Evolutionary conservation across 2,888 invertebrate species (phyloP).

Genomic region (Patella ulyssiponensis): DNA sequence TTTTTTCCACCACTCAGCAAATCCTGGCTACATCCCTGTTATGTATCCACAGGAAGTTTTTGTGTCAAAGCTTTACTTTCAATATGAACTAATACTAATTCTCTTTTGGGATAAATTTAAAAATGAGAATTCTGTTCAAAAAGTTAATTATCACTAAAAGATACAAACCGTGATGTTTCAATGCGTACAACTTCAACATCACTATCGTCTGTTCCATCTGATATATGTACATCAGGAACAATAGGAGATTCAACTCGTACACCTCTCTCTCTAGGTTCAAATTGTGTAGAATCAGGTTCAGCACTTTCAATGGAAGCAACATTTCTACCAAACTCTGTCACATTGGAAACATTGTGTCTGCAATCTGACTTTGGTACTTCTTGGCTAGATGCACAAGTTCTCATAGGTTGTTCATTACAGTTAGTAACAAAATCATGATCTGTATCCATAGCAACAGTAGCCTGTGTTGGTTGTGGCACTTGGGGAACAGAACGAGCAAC

Average conservation of each 20-base stretch:
- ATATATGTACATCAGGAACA: constrained; percentile 72
- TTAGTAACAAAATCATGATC: background rate
- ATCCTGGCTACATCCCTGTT: too few relatives aligned
- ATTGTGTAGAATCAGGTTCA: constrained; percentile 20
- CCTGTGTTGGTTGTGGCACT: constrained; percentile 7
- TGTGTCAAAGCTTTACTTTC: too few relatives aligned
- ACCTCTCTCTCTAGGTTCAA: constrained; percentile 24
- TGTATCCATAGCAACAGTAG: background rate
- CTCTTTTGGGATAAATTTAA: too few relatives aligned
- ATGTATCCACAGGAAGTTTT: too few relatives aligned
- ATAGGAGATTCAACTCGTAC: constrained; percentile 43
- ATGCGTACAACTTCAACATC: constrained; percentile 73
- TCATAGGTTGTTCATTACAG: constrained; percentile 2
- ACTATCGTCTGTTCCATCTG: constrained; percentile 73
- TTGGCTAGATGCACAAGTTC: background rate
- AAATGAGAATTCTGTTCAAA: background rate
- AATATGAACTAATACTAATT: too few relatives aligned
- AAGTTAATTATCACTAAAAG: background rate
- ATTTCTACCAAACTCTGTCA: background rate
- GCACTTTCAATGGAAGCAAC: background rate
- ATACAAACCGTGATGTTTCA: constrained; percentile 53
- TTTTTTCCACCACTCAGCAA: too few relatives aligned
- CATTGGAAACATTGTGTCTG: background rate
- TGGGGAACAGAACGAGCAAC: background rate
- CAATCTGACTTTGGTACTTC: background rate